Conservation (phyloP, 2,888 invertebrate species). For the Campopleginae sp. region DNA sequence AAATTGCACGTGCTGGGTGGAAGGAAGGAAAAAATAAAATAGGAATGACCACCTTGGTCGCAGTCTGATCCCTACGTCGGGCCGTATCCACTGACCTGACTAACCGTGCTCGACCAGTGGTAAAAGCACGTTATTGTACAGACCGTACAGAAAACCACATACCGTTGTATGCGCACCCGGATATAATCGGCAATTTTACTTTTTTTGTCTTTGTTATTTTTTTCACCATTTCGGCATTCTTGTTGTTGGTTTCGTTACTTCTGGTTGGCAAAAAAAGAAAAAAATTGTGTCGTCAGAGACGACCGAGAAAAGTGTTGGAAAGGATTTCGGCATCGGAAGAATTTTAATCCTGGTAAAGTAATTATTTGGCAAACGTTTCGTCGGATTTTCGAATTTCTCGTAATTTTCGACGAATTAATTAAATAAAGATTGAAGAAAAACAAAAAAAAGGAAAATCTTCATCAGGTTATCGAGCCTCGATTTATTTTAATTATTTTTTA, state of each 20-base stretch:
- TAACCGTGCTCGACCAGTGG: slow-evolving; percentile 44
- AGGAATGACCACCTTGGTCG: neutral
- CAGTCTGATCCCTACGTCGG: slow-evolving; percentile 35
- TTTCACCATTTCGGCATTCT: neutral
- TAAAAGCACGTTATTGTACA: slow-evolving; percentile 24
- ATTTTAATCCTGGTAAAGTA: neutral
- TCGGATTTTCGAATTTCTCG: neutral
- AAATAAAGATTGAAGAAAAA: neutral
- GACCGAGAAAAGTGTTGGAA: neutral
- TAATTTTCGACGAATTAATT: neutral
- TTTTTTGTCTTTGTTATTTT: neutral
- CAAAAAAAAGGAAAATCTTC: neutral
- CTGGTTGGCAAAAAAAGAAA: slow-evolving; percentile 46
- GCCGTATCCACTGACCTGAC: slow-evolving; percentile 35
- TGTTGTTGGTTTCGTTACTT: slow-evolving; percentile 43
- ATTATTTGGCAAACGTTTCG: neutral
- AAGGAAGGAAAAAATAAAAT: neutral
- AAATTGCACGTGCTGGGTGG: neutral
- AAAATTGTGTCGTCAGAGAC: slow-evolving; percentile 20
- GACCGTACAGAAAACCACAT: slow-evolving; percentile 23
- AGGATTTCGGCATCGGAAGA: neutral
- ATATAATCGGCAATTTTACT: slow-evolving; percentile 22
- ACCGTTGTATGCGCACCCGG: slow-evolving; percentile 36
- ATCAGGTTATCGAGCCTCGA: neutral
- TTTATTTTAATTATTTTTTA: neutral